phyloP scores from a whole-genome alignment of 92 coral and sea anemone genomes.

The Epizoanthus stellaris region DNA sequence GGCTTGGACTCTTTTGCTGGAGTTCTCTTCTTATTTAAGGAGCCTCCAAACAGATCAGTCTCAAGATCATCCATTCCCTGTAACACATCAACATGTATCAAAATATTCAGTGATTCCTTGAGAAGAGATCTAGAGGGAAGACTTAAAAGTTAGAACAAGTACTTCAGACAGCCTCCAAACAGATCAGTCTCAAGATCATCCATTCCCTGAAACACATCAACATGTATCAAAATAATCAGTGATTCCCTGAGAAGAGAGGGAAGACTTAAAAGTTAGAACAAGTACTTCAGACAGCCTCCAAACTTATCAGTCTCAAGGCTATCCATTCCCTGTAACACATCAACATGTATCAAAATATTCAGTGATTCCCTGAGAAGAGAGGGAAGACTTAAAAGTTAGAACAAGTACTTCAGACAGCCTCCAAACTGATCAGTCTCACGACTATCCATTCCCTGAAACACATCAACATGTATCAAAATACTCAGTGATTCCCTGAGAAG shows the following conservation, averaged over 20 bases:
- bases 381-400: too few species aligned
- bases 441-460: conserved; percentile 83
- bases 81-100: background rate
- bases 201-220: conserved; percentile 62
- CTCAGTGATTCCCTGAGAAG: background rate
- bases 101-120: background rate
- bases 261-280: too few species aligned
- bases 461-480: background rate
- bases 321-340: conserved; percentile 75
- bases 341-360: background rate
- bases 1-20: conserved; percentile 29
- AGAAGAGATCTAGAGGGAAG: too few species aligned
- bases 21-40: conserved; percentile 61
- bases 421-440: conserved; percentile 96
- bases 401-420: conserved; percentile 22
- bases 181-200: conserved; percentile 95
- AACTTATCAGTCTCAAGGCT: conserved; percentile 93
- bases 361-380: background rate
- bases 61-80: conserved; percentile 97
- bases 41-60: conserved; percentile 93
- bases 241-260: background rate
- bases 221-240: background rate
- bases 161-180: conserved; percentile 70
- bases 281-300: conserved; percentile 59
- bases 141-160: too few species aligned